Evolutionary conservation across 2,797 vertebrate species (phyloP).

Genomic region (Spondyliosoma cantharus): DNA sequence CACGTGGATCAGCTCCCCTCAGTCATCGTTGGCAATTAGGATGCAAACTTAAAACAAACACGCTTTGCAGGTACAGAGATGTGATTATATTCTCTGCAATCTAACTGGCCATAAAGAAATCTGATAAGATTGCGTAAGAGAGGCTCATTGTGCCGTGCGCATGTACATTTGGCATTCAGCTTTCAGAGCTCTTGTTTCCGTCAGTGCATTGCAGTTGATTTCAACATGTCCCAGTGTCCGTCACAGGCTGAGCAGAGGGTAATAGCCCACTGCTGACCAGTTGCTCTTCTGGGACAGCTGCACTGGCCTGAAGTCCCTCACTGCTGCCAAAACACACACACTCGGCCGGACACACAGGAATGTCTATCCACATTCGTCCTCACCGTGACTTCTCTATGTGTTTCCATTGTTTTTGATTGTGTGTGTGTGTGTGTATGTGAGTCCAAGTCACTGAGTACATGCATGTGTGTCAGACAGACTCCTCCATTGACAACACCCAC

Average conservation of each 20-base stretch:
- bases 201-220: conserved; percentile 15
- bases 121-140: conserved; percentile 3
- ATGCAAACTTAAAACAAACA: conserved; percentile 48
- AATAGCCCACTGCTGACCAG: conserved; percentile 57
- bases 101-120: conserved; percentile 12
- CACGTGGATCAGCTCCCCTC: conserved; percentile 40
- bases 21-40: conserved; percentile 19
- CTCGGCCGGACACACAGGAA: conserved; percentile 57
- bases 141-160: not conserved
- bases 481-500: conserved; percentile 72
- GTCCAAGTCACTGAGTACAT: not conserved
- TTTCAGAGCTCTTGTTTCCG: not conserved
- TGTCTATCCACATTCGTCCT: conserved; percentile 25
- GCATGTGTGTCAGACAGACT: conserved; percentile 69
- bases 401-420: conserved; percentile 45
- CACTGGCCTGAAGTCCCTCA: conserved; percentile 42
- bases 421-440: not conserved
- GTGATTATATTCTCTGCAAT: conserved; percentile 15
- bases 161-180: not conserved
- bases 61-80: not conserved
- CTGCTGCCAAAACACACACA: conserved; percentile 53
- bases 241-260: conserved; percentile 27
- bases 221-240: conserved; percentile 20
- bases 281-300: conserved; percentile 72
- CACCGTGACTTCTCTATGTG: not conserved